Evolutionary conservation across 2,113 vertebrate species (phyloP).

Genomic region (Cyprinodon variegatus): DNA sequence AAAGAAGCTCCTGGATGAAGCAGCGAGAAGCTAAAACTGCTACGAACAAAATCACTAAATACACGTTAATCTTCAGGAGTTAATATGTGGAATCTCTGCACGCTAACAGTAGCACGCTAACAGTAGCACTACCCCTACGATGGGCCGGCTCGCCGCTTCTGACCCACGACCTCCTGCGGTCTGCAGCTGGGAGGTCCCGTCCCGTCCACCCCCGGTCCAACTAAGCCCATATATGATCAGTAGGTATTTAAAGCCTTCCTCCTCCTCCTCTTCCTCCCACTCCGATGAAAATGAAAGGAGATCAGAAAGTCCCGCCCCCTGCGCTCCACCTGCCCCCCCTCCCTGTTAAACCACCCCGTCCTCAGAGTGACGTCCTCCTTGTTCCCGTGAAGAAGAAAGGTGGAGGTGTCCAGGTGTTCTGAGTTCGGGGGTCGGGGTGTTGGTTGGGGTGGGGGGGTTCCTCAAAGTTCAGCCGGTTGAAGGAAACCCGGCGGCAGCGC

Average conservation of each 20-base stretch:
- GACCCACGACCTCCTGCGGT: no score
- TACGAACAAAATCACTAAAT: conserved; percentile 83
- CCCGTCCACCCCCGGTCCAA: conserved; percentile 33
- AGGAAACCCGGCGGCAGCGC: conserved; percentile 38
- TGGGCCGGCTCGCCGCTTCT: conserved; percentile 6
- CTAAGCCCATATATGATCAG: conserved; percentile 49
- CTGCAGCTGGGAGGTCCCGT: not conserved
- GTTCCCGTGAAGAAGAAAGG: conserved; percentile 12
- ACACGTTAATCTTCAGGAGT: conserved; percentile 63
- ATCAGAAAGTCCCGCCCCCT: conserved; percentile 52
- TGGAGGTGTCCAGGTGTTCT: conserved; percentile 16
- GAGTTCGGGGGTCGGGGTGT: conserved; percentile 37
- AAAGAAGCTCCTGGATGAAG: conserved; percentile 74
- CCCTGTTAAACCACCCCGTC: conserved; percentile 67
- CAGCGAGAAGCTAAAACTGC: conserved; percentile 76
- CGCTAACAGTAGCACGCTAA: conserved; percentile 76
- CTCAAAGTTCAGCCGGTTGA: conserved; percentile 55
- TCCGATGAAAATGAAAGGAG: conserved; percentile 56
- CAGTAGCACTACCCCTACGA: conserved; percentile 65
- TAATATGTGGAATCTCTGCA: conserved; percentile 75
- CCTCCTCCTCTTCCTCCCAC: conserved; percentile 14
- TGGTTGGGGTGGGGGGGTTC: conserved; percentile 21
- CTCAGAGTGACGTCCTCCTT: not conserved
- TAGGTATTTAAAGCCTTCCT: conserved; percentile 53
- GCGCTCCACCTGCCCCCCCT: conserved; percentile 68